Conservation (phyloP, 2,797 vertebrate genomes). For the Tachyglossus aculeatus region DNA sequence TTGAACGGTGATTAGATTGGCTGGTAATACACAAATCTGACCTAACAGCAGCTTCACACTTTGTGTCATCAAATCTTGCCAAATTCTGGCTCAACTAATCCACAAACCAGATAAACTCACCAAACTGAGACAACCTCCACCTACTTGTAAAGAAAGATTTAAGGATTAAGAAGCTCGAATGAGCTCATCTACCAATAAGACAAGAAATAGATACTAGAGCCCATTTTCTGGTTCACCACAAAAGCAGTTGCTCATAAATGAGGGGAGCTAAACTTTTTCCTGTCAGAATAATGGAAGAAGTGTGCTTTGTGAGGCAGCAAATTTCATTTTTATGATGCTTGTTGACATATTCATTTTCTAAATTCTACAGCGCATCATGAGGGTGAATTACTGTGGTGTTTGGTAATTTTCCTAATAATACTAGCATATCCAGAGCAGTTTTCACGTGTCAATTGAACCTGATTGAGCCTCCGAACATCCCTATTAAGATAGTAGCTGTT, state of each 20-base stretch:
- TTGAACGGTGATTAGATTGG: too few relatives aligned
- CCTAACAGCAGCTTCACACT: background rate
- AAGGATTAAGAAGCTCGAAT: constrained; percentile 32
- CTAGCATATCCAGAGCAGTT: constrained; percentile 14
- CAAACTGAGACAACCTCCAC: constrained; percentile 1
- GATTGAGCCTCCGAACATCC: constrained; percentile 25
- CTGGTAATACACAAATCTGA: too few relatives aligned
- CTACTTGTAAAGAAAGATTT: constrained; percentile 13
- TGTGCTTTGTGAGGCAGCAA: constrained; percentile 19
- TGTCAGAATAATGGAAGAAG: constrained; percentile 1
- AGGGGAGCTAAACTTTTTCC: constrained; percentile 26
- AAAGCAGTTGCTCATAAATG: constrained; percentile 24
- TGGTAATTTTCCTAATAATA: constrained; percentile 35
- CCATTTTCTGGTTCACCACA: background rate
- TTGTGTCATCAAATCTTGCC: too few relatives aligned
- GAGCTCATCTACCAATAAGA: constrained; percentile 42
- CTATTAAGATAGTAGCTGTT: constrained; percentile 7
- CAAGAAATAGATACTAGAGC: constrained; percentile 43
- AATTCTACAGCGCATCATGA: constrained; percentile 12
- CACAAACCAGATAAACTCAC: background rate
- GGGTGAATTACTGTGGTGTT: constrained; percentile 3
- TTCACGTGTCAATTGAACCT: constrained; percentile 20
- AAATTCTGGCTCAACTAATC: background rate
- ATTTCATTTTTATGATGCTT: constrained; percentile 43
- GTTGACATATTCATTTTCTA: constrained; percentile 46